Percentiles rank a stretch among this genome's conserved stretches.
Evolutionary conservation across 2,797 vertebrate genomes (phyloP).

Genomic region (Tangara arthus): DNA sequence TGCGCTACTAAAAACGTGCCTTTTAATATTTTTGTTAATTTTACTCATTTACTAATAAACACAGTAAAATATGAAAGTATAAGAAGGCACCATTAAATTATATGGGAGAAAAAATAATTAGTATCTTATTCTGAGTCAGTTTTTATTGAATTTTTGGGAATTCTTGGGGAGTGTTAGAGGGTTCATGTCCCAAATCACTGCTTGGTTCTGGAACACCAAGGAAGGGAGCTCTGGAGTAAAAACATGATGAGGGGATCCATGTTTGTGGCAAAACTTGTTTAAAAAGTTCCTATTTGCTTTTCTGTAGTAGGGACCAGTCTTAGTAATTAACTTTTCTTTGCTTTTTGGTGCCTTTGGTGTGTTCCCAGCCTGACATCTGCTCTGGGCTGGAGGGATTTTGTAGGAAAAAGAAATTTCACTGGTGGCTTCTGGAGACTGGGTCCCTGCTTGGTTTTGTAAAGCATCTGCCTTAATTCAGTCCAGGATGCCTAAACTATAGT

Average conservation of each 20-base stretch:
- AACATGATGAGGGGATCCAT: fast-evolving
- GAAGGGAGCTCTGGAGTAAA: not conserved
- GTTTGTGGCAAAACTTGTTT: not conserved
- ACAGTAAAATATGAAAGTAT: not conserved
- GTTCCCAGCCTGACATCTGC: not conserved
- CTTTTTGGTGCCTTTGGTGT: not conserved
- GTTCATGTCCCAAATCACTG: not conserved
- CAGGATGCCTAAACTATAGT: not conserved
- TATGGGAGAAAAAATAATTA: fast-evolving
- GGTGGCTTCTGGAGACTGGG: not conserved
- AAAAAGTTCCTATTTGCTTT: not conserved
- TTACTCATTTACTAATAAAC: not conserved
- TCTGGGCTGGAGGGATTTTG: not conserved
- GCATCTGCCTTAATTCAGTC: not conserved
- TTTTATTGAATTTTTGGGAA: not conserved
- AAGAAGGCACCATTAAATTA: not conserved
- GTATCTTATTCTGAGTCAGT: no score
- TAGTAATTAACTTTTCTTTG: not conserved
- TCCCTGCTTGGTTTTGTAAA: not conserved
- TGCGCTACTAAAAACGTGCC: fast-evolving
- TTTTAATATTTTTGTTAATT: not conserved
- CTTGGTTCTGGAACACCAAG: no score
- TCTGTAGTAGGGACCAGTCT: not conserved
- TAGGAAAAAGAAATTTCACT: not conserved
- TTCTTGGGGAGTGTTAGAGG: not conserved